Conservation (phyloP, 2,797 vertebrate species). For the Notamacropus eugenii region DNA sequence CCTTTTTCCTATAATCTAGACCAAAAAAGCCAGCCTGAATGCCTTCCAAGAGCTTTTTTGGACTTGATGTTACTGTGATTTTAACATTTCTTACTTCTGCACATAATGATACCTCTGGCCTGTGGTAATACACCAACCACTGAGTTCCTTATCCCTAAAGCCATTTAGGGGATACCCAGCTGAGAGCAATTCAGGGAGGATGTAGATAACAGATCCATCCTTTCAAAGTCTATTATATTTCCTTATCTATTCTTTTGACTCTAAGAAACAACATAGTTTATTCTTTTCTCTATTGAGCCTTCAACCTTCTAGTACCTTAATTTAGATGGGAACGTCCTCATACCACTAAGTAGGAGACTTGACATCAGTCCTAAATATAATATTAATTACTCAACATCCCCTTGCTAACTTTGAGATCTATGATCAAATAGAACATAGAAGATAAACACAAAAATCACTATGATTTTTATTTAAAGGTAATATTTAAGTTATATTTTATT, state of each 20-base stretch:
- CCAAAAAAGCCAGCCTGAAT: background rate
- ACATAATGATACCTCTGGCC: background rate
- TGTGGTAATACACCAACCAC: background rate
- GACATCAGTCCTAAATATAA: background rate
- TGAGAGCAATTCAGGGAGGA: background rate
- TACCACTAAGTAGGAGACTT: conserved; percentile 14
- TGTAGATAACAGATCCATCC: background rate
- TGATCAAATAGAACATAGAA: background rate
- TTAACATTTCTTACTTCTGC: conserved; percentile 22
- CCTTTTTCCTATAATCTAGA: conserved; percentile 7
- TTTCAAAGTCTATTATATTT: background rate
- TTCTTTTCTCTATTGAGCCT: background rate
- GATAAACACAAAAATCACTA: too few relatives aligned
- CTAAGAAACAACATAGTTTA: background rate
- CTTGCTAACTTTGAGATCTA: background rate
- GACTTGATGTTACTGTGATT: conserved; percentile 10
- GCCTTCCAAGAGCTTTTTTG: background rate
- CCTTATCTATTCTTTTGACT: background rate
- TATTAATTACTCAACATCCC: background rate
- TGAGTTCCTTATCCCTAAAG: background rate
- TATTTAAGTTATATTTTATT: too few relatives aligned
- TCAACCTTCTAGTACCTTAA: background rate
- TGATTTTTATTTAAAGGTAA: too few relatives aligned
- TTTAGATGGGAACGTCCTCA: background rate
- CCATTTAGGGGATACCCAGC: background rate